Evolutionary conservation across 2,113 vertebrate species (phyloP).

Genomic region (Saguinus midas): DNA sequence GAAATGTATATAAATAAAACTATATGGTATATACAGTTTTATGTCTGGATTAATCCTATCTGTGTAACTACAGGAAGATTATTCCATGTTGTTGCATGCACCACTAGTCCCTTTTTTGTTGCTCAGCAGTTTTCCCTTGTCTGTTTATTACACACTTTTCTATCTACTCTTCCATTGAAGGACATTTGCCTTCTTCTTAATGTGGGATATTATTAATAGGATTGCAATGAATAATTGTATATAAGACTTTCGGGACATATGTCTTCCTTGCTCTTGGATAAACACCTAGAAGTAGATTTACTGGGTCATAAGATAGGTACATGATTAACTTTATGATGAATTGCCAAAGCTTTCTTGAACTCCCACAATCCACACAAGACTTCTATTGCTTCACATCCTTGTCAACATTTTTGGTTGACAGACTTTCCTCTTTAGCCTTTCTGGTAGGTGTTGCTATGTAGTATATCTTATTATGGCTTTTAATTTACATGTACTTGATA

Average conservation of each 20-base stretch:
- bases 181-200: not conserved
- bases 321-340: not conserved
- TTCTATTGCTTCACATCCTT: not conserved
- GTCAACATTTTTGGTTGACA: no score
- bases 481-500: not conserved
- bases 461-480: not conserved
- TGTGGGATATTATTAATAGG: not conserved
- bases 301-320: not conserved
- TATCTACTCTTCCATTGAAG: not conserved
- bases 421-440: not conserved
- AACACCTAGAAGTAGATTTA: not conserved
- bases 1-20: not conserved
- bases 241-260: not conserved
- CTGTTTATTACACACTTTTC: accelerated
- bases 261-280: not conserved
- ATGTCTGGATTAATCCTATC: not conserved
- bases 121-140: accelerated
- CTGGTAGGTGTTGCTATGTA: not conserved
- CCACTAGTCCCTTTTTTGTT: not conserved
- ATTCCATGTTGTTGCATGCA: accelerated
- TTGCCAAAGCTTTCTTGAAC: not conserved
- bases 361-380: not conserved
- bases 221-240: not conserved
- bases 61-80: not conserved
- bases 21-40: accelerated